Evolutionary conservation across 2,797 vertebrate species (phyloP), one percentile per base, ranked within the genome.

Genomic region (Argyrosomus regius): DNA sequence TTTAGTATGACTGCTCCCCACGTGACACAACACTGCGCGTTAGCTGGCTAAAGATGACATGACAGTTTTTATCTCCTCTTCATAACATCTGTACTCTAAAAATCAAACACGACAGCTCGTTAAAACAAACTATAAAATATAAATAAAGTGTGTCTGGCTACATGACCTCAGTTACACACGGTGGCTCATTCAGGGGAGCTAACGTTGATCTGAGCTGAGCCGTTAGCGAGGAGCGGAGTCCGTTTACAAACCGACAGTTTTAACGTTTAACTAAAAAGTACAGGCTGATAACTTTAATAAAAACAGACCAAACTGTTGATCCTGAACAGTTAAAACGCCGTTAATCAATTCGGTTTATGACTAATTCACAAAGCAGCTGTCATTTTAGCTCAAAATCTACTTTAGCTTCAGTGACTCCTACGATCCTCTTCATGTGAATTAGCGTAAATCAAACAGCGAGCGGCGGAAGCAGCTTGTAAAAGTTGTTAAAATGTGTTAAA

Each of bases 41-140:
- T 54, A 71, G 71, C 81, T 67, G 45, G 76, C 86, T 62, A 13
- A 56, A 83, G 18, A 79, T 86, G 89, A 88, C 82, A 28, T 18
- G 78, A 81, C 87, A 85, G 11, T 70, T 84, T 82, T 77, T 52
- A 41, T 0, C 67, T 24, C 31, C 35, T 62, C 22, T 20, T 48
- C 8, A 3, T 1, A 5, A 9, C 0, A 3, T 53, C 12, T 48
- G 2, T 8, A 20, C 22, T 64, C 53, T 28, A 26, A 39, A 49
- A 16, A n/a, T 43, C 4, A 50, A 45, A 69, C 22, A 7, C 13
- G 5, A 10, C 14, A 45, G 1, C 0, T 66, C 3, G 3, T 48
- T 48, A 4, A 20, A 35, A 20, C 12, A 18, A 28, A 24, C 1
- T 8, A 6, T 35, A 2, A 18, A 50, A 61, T n/a, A 4, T 13